phyloP scores from a whole-genome alignment of 2,888 invertebrate genomes.

The Doris montereyensis region DNA sequence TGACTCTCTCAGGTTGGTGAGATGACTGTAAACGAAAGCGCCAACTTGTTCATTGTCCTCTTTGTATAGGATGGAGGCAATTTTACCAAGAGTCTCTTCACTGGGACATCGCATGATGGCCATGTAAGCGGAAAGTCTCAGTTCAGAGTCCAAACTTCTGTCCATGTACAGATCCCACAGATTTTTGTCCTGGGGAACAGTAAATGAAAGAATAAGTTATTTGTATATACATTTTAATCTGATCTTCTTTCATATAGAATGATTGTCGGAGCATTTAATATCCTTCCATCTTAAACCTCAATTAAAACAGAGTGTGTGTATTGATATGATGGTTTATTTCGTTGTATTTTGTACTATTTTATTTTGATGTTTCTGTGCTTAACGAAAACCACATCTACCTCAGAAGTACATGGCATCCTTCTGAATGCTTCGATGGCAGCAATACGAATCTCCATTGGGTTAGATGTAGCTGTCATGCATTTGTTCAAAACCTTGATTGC shows the following conservation, averaged over 20 bases:
- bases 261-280: too few species aligned
- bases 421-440: conserved; percentile 87
- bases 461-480: conserved; percentile 75
- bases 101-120: conserved; percentile 74
- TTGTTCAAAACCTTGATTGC: conserved; percentile 51
- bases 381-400: too few species aligned
- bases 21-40: conserved; percentile 96
- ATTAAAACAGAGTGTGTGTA: too few species aligned
- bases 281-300: too few species aligned
- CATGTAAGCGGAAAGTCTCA: conserved; percentile 33
- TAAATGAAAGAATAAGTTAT: too few species aligned
- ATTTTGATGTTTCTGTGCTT: too few species aligned
- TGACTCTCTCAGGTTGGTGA: conserved; percentile 88
- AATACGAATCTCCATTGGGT: conserved; percentile 82
- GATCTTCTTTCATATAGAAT: too few species aligned
- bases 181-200: conserved; percentile 89
- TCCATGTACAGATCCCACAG: conserved; percentile 93
- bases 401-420: conserved; percentile 79
- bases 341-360: too few species aligned
- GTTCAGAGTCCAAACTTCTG: conserved; percentile 77
- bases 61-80: conserved; percentile 74
- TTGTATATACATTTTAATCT: too few species aligned
- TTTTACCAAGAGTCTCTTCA: conserved; percentile 82
- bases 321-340: too few species aligned
- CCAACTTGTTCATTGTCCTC: conserved; percentile 81